These are phyloP conservation scores for Lates calcarifer DNA, from an alignment of 2,113 vertebrate species.

Conservation along the genomic window DNA sequence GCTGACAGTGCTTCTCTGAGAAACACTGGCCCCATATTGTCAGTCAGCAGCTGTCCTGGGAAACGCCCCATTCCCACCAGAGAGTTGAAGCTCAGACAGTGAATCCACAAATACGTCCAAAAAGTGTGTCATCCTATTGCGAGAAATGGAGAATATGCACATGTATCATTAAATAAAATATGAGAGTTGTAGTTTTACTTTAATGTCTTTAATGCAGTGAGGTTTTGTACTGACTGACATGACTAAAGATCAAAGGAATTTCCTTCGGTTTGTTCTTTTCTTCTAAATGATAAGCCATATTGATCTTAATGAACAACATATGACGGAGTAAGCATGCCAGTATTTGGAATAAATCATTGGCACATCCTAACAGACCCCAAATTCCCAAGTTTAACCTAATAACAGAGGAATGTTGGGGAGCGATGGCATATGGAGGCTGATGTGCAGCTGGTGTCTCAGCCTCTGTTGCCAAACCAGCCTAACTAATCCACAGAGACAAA, in stretches of 20 bases:
- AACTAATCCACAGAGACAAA: slow-evolving; percentile 28
- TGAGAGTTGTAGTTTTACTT: neutral
- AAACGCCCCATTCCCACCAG: slow-evolving; percentile 1
- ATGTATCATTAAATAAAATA: neutral
- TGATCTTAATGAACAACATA: neutral
- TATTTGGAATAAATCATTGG: slow-evolving; percentile 3
- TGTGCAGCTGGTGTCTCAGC: slow-evolving; percentile 52
- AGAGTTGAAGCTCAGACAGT: neutral
- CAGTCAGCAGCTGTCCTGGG: slow-evolving; percentile 3
- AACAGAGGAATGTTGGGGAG: slow-evolving; percentile 12
- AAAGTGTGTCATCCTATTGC: neutral
- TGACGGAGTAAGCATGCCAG: neutral
- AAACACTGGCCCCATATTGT: neutral
- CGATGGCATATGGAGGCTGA: slow-evolving; percentile 37
- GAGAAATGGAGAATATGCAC: neutral
- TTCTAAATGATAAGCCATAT: neutral
- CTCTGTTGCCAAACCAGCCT: slow-evolving; percentile 32
- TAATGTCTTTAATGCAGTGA: neutral
- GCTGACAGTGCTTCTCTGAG: slow-evolving; percentile 5
- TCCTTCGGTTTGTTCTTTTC: slow-evolving; percentile 9
- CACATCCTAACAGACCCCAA: neutral
- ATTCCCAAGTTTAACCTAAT: slow-evolving; percentile 18
- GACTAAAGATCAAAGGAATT: neutral
- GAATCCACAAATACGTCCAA: slow-evolving; percentile 4
- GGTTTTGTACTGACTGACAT: neutral